Evolutionary conservation across 2,797 vertebrate species (phyloP).

Genomic region (Percopsis omiscomaycus): DNA sequence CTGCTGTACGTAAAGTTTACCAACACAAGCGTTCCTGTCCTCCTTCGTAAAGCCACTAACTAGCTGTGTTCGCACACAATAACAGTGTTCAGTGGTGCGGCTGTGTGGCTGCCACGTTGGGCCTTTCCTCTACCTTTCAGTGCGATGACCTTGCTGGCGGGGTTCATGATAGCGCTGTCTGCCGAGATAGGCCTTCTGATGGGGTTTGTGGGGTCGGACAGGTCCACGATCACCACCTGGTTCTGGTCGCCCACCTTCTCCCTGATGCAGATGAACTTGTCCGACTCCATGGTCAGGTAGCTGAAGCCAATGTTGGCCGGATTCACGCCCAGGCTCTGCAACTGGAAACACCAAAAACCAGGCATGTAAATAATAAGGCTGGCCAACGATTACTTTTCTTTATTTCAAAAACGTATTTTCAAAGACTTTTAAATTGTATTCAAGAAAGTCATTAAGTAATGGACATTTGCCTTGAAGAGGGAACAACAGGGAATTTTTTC

Average conservation of each 20-base stretch:
- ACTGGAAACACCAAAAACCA: conserved; percentile 62
- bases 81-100: conserved; percentile 12
- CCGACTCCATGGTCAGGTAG: conserved; percentile 93
- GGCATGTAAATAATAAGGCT: too few relatives aligned
- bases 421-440: too few relatives aligned
- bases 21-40: conserved; percentile 17
- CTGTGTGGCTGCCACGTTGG: too few relatives aligned
- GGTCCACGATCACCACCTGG: conserved; percentile 90
- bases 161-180: conserved; percentile 94
- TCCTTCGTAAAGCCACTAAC: conserved; percentile 23
- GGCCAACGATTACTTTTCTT: not conserved
- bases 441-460: not conserved
- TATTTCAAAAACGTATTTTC: too few relatives aligned
- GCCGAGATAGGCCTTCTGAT: conserved; percentile 90
- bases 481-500: conserved; percentile 12
- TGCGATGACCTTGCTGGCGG: conserved; percentile 91
- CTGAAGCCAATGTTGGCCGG: conserved; percentile 92
- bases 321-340: conserved; percentile 93
- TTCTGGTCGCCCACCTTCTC: conserved; percentile 93
- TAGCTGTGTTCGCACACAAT: conserved; percentile 15
- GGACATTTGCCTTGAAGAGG: conserved; percentile 34
- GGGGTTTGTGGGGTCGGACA: conserved; percentile 85
- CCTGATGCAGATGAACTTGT: conserved; percentile 92
- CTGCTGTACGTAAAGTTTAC: conserved; percentile 21
- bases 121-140: conserved; percentile 84